Evolutionary conservation across 2,113 vertebrate genomes (phyloP).

Genomic region (Crotalus viridis): DNA sequence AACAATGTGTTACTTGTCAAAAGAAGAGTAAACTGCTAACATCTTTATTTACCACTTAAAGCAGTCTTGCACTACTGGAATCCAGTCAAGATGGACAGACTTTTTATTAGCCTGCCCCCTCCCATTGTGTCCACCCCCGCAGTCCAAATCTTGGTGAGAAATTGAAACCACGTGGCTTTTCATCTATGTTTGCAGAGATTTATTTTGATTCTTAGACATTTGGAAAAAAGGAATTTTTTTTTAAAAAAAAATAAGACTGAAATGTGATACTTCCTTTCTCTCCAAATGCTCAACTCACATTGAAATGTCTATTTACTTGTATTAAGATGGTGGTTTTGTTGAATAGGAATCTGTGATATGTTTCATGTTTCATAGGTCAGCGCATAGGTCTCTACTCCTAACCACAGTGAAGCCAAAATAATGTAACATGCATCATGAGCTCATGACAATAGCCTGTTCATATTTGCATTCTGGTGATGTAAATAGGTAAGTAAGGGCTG

Average conservation of each 20-base stretch:
- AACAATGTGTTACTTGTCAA: conserved; percentile 72
- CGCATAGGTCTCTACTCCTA: not conserved
- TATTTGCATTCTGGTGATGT: not conserved
- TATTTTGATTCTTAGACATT: not conserved
- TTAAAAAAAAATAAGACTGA: conserved; percentile 18
- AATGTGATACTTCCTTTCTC: not conserved
- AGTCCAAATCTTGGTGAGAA: not conserved
- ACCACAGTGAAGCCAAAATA: not conserved
- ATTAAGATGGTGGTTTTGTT: not conserved
- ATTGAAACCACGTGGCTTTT: conserved; percentile 2
- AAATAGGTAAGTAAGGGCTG: not conserved
- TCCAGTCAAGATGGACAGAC: conserved; percentile 62
- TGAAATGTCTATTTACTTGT: conserved; percentile 1
- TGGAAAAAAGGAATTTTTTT: not conserved
- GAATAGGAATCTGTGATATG: not conserved
- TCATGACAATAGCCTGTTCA: not conserved
- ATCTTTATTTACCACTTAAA: conserved; percentile 70
- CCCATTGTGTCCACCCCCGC: conserved; percentile 6
- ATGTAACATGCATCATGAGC: not conserved
- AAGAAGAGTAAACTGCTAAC: conserved; percentile 65
- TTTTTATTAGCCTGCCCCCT: conserved; percentile 38
- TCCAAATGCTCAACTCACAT: not conserved
- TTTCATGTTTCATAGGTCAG: not conserved
- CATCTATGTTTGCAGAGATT: not conserved
- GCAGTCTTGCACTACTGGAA: conserved; percentile 55